phyloP scores from a whole-genome alignment of 2,797 vertebrate species.

The Ptychadena robeensis region DNA sequence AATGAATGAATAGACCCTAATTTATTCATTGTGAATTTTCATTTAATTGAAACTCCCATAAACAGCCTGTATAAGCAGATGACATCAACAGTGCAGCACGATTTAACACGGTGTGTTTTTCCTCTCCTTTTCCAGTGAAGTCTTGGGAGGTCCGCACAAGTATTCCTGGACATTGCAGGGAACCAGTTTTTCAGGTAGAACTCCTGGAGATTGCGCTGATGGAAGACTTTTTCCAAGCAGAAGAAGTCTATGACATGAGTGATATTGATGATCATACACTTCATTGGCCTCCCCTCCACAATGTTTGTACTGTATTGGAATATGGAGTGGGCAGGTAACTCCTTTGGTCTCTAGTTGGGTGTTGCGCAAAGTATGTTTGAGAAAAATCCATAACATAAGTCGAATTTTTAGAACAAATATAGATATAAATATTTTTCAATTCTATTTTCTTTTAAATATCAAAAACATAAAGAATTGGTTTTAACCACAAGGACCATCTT shows the following conservation, averaged over 20 bases:
- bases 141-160: slow-evolving; percentile 46
- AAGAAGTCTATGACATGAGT: slow-evolving; percentile 6
- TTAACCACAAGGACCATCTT: no score
- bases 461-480: no score
- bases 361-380: not conserved
- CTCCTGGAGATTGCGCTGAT: slow-evolving; percentile 25
- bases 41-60: not conserved
- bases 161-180: slow-evolving; percentile 27
- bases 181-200: slow-evolving; percentile 49
- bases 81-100: slow-evolving; percentile 29
- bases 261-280: slow-evolving; percentile 35
- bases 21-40: not conserved
- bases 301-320: slow-evolving; percentile 13
- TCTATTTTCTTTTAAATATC: no score
- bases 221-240: slow-evolving; percentile 19
- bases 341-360: not conserved
- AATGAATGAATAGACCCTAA: not conserved
- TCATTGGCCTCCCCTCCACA: not conserved
- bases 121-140: slow-evolving; percentile 13
- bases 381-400: not conserved
- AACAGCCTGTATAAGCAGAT: slow-evolving; percentile 21
- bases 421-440: no score
- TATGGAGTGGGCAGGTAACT: not conserved
- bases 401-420: no score
- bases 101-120: slow-evolving; percentile 33